Evolutionary conservation across 1,140 invertebrate genomes (phyloP), one percentile per base, ranked within the genome.

Genomic region (Oncopeltus fasciatus): DNA sequence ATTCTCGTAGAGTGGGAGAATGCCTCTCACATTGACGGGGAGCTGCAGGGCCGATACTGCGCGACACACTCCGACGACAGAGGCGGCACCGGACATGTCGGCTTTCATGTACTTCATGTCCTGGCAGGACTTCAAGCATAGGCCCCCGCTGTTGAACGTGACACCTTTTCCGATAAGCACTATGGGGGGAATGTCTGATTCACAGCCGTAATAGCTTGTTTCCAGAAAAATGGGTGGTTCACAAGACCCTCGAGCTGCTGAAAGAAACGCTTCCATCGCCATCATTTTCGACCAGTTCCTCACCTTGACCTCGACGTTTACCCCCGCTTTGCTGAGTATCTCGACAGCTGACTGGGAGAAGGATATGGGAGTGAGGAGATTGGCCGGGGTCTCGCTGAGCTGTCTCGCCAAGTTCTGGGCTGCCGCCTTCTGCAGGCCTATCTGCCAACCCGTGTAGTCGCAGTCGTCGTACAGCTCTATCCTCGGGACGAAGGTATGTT

Each of bases 141-240:
- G 77, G 28, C 83, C 83, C 56, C 83, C 83, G 67, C 79, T 80
- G 68, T 85, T 83, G 73, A 83, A 85, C 2, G 81, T 83, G n/a
- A 84, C 74, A 11, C 83, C 83, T 72, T 84, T 78, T 20, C 76
- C 77, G 64, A 73, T 66, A 57, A 70, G 60, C 20, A 72, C 61
- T 16, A 72, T 70, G 5, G 78, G 76, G 24, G 75, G 73, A 14
- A 74, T 68, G 61, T 74, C 70, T 44, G 72, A 69, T 33, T 72
- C 68, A 38, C 69, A 72, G n/a, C 76, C 77, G 65, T 74, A 64
- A 28, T 66, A 66, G 31, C 49, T 61, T 16, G 60, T 46, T 47
- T 66, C 65, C n/a, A 66, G 14, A 69, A 85, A 83, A 16, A 77
- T 73, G 2, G 80, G 81, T 20, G 78, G 78, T 71, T 84, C 78